These are phyloP conservation scores for Tolmerus cingulatus DNA, from an alignment of 2,888 invertebrate species.

Conservation along the genomic window DNA sequence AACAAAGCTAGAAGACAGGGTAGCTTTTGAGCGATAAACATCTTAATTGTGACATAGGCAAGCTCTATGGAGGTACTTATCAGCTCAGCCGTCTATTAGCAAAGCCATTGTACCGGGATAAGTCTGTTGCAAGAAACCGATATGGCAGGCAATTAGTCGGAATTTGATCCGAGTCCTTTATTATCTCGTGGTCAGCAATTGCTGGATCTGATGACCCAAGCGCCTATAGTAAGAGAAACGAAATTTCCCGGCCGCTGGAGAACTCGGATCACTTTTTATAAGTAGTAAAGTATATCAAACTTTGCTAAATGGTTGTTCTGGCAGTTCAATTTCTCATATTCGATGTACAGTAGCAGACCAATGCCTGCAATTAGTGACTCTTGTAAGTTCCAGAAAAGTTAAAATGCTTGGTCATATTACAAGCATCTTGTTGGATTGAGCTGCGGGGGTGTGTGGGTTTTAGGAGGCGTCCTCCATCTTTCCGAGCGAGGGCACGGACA, in stretches of 20 bases:
- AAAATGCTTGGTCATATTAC: not conserved
- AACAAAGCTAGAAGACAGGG: conserved; percentile 34
- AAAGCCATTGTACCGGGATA: conserved; percentile 45
- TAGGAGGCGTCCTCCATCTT: not conserved
- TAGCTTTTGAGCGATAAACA: conserved; percentile 45
- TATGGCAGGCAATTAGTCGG: conserved; percentile 47
- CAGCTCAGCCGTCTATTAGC: conserved; percentile 34
- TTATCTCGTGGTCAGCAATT: conserved; percentile 36
- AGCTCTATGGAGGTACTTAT: conserved; percentile 37
- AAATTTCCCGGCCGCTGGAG: not conserved
- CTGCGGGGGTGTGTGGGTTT: not conserved
- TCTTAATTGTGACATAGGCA: conserved; percentile 36
- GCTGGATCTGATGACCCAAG: conserved; percentile 15
- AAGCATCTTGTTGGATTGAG: not conserved
- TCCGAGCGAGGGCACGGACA: not conserved
- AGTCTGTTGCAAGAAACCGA: conserved; percentile 45
- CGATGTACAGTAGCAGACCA: not conserved
- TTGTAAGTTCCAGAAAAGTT: not conserved
- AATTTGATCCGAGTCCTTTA: conserved; percentile 17
- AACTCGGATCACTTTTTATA: not conserved
- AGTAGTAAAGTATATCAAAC: not conserved
- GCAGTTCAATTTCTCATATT: not conserved
- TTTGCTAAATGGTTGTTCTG: not conserved
- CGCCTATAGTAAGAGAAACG: conserved; percentile 7
- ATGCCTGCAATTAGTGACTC: not conserved